phyloP scores from a whole-genome alignment of 2,113 vertebrate species.

The Ammodytes dubius region DNA sequence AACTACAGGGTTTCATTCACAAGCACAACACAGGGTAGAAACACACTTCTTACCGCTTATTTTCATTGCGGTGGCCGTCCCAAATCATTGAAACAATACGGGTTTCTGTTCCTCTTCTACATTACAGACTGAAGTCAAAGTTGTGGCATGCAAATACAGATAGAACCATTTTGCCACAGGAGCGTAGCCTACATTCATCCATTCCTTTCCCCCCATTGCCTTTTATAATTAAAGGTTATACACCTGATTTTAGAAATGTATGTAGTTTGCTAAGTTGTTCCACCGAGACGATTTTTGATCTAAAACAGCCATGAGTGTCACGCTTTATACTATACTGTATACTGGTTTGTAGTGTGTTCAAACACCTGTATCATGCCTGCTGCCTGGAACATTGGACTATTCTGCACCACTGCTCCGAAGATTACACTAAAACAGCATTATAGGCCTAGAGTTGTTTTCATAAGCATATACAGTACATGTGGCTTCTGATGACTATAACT shows the following conservation, averaged over 20 bases:
- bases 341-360: background rate
- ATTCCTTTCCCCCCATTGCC: background rate
- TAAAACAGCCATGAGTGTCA: background rate
- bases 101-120: background rate
- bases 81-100: background rate
- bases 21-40: background rate
- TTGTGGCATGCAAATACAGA: slow-evolving; percentile 42
- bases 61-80: background rate
- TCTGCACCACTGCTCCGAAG: background rate
- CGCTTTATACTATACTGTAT: background rate
- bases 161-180: slow-evolving; percentile 11
- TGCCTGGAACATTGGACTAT: no score
- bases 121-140: slow-evolving; percentile 10
- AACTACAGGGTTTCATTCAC: background rate
- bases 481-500: background rate
- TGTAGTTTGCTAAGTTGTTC: background rate
- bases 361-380: no score
- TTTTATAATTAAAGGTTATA: background rate
- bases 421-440: background rate
- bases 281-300: background rate
- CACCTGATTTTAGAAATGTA: background rate
- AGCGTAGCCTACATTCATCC: background rate
- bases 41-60: background rate
- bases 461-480: background rate
- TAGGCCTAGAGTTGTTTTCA: background rate